A percentile compares a stretch with the other conserved stretches of the same genome.
phyloP scores from a whole-genome alignment of 2,113 vertebrate genomes.

The Rallus limicola region DNA sequence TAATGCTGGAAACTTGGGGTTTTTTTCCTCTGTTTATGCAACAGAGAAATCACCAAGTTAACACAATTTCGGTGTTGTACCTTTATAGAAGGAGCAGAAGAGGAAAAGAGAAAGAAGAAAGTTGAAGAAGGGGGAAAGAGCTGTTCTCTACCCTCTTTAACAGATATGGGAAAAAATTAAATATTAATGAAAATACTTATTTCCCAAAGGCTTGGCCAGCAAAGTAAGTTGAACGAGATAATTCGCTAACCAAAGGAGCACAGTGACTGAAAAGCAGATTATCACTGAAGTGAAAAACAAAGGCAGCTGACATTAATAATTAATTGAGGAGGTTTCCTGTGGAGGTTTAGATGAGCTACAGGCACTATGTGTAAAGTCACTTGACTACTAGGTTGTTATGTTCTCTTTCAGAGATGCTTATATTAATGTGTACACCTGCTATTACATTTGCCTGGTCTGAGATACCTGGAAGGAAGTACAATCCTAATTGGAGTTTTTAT shows the following conservation, averaged over 20 bases:
- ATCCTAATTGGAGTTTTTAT: slow-evolving; percentile 12
- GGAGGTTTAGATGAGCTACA: slow-evolving; percentile 67
- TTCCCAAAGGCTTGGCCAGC: slow-evolving; percentile 44
- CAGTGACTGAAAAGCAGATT: slow-evolving; percentile 57
- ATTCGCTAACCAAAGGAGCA: slow-evolving; percentile 37
- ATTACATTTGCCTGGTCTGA: slow-evolving; percentile 18
- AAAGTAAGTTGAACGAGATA: slow-evolving; percentile 66
- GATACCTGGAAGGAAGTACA: slow-evolving; percentile 6
- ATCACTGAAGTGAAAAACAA: slow-evolving; percentile 75
- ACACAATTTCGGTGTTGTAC: neutral
- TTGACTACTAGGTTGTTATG: slow-evolving; percentile 39
- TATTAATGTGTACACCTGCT: neutral
- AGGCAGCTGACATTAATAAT: slow-evolving; percentile 82
- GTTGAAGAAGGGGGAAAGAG: neutral
- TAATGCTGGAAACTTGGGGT: neutral
- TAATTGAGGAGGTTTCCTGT: slow-evolving; percentile 71
- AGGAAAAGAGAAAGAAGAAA: neutral
- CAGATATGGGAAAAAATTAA: slow-evolving; percentile 52
- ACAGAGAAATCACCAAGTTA: neutral
- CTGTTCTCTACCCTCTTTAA: neutral
- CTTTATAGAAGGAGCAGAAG: neutral
- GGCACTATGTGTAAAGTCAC: slow-evolving; percentile 49
- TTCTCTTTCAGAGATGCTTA: slow-evolving; percentile 1
- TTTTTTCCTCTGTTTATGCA: neutral
- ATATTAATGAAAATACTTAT: slow-evolving; percentile 73